These are phyloP conservation scores for Nomada flava DNA, from an alignment of 2,888 invertebrate genomes.

Conservation along the genomic window DNA sequence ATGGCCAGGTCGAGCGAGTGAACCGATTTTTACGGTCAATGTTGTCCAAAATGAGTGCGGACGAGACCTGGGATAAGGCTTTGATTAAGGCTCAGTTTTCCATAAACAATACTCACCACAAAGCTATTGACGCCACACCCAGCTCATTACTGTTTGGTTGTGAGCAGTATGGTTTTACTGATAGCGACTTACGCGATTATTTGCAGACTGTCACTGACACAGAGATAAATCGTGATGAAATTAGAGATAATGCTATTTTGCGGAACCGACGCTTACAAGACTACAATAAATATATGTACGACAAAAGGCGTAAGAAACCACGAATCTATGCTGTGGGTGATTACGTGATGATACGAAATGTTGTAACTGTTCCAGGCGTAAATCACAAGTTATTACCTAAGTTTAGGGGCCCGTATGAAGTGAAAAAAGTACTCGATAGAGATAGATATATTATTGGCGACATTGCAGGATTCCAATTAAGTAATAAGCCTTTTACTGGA, in stretches of 20 bases:
- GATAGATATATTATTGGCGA: too few relatives aligned
- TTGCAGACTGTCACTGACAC: background rate
- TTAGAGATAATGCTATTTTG: background rate
- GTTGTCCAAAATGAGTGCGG: background rate
- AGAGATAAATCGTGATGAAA: conserved; percentile 2
- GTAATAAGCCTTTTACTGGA: too few relatives aligned
- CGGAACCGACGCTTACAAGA: background rate
- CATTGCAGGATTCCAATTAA: too few relatives aligned
- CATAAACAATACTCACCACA: conserved; percentile 32
- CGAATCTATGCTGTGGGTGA: too few relatives aligned
- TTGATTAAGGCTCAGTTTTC: conserved; percentile 24
- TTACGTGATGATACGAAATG: too few relatives aligned
- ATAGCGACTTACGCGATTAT: conserved; percentile 1
- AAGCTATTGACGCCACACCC: conserved; percentile 15
- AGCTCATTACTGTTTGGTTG: conserved; percentile 18
- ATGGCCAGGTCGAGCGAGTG: conserved; percentile 33
- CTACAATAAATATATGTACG: background rate
- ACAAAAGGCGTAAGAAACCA: background rate
- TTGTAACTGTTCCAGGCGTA: too few relatives aligned
- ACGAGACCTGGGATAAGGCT: conserved; percentile 15
- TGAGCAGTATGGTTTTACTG: conserved; percentile 11
- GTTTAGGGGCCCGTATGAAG: too few relatives aligned
- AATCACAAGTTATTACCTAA: too few relatives aligned
- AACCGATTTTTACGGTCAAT: conserved; percentile 20
- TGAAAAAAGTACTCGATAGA: too few relatives aligned